A percentile compares a stretch with the other conserved stretches of the same genome.
Evolutionary conservation across 1,140 invertebrate genomes (phyloP).

Genomic region (Macrocentrus cingulum): DNA sequence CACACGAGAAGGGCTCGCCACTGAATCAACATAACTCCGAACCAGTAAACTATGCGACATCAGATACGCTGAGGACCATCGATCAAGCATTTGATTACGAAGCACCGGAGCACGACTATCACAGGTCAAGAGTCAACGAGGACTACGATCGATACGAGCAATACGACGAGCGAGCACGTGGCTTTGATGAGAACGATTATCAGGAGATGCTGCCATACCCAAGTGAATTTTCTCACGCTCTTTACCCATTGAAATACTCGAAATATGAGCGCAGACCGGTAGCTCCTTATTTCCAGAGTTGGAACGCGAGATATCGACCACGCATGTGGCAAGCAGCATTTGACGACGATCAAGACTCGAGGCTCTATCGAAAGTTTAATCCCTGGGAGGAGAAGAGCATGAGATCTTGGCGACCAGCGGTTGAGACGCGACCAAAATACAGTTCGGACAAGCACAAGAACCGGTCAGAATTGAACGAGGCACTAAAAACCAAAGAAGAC

Average conservation of each 20-base stretch:
- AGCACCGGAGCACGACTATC: conserved; percentile 13
- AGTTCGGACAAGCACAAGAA: conserved; percentile 30
- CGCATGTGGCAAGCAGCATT: conserved; percentile 1
- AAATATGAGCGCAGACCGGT: background rate
- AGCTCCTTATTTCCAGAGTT: background rate
- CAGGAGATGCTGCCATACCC: conserved; percentile 17
- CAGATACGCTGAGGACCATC: conserved; percentile 8
- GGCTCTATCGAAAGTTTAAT: conserved; percentile 6
- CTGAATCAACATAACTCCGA: conserved; percentile 23
- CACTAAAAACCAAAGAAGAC: conserved; percentile 27
- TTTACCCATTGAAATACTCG: conserved; percentile 11
- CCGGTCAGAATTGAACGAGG: conserved; percentile 31
- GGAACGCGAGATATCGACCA: background rate
- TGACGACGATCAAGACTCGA: background rate
- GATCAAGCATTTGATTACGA: conserved; percentile 23
- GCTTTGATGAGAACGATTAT: conserved; percentile 22
- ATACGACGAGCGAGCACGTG: conserved; percentile 16
- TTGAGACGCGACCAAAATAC: conserved; percentile 1
- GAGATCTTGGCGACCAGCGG: background rate
- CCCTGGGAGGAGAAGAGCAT: conserved; percentile 1
- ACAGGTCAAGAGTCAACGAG: conserved; percentile 1
- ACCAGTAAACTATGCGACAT: conserved; percentile 18
- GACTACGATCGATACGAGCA: conserved; percentile 27
- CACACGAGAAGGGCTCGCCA: conserved; percentile 36
- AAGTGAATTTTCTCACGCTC: conserved; percentile 11